These are phyloP conservation scores for Peromyscus maniculatus DNA, from an alignment of 2,113 vertebrate genomes.

Conservation along the genomic window DNA sequence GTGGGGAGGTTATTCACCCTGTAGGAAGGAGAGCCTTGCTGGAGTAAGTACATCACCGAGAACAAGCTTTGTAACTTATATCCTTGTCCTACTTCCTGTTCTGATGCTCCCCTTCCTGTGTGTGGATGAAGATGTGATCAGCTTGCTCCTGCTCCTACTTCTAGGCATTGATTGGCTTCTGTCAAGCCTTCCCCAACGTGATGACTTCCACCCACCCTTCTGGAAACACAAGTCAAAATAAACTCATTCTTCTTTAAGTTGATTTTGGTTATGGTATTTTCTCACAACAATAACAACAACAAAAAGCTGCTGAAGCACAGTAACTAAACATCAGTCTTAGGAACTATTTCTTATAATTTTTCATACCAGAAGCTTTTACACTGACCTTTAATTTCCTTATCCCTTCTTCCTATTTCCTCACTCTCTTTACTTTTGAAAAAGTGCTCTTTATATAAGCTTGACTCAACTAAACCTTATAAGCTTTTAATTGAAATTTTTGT, in stretches of 20 bases:
- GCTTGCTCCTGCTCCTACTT: too few relatives aligned
- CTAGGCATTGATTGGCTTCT: not conserved
- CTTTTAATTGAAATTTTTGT: not conserved
- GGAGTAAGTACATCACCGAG: not conserved
- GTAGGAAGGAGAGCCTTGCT: not conserved
- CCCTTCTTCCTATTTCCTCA: not conserved
- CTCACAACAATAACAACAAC: not conserved
- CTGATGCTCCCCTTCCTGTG: not conserved
- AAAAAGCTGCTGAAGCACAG: not conserved
- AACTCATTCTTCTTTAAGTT: not conserved
- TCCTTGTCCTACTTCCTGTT: not conserved
- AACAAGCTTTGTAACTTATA: not conserved
- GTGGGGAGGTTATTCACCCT: too few relatives aligned
- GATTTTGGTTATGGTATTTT: not conserved
- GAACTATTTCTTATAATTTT: constrained; percentile 30
- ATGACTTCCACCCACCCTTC: not conserved
- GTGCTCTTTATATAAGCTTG: not conserved
- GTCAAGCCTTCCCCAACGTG: too few relatives aligned
- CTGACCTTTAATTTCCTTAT: constrained; percentile 17
- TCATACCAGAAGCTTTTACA: not conserved
- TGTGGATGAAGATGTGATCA: not conserved
- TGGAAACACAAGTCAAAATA: not conserved
- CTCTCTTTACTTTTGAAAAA: not conserved
- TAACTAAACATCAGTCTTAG: not conserved
- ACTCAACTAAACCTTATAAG: constrained; percentile 6